Evolutionary conservation across 1,140 invertebrate species (phyloP).

Genomic region (Venustaconcha ellipsiformis): DNA sequence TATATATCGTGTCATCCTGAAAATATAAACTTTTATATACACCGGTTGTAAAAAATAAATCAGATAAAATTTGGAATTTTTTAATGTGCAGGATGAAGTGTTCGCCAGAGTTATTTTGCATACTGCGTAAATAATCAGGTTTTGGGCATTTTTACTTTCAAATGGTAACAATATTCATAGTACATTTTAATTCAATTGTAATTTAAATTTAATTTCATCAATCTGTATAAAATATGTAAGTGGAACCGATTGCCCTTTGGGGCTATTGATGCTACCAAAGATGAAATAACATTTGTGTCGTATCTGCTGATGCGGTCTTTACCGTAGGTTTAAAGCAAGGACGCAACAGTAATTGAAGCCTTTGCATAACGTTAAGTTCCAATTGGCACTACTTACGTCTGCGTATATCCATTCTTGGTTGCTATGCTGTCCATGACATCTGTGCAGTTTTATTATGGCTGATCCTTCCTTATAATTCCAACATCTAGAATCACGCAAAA

Average conservation of each 20-base stretch:
- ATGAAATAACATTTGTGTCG: background rate
- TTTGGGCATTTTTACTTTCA: background rate
- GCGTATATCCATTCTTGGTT: conserved; percentile 24
- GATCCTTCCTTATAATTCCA: conserved; percentile 11
- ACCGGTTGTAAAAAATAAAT: background rate
- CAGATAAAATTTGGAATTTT: background rate
- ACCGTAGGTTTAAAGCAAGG: background rate
- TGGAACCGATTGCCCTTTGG: background rate
- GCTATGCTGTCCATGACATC: conserved; percentile 18
- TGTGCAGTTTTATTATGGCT: conserved; percentile 1
- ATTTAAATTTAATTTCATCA: background rate
- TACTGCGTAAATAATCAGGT: background rate
- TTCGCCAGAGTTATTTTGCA: background rate
- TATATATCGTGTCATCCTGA: conserved; percentile 30
- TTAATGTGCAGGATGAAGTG: background rate
- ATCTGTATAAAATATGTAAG: background rate
- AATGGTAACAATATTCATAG: background rate
- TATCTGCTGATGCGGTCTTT: background rate
- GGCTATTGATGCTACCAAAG: background rate
- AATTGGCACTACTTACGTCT: conserved; percentile 1
- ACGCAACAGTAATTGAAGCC: background rate
- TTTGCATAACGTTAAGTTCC: too few relatives aligned
- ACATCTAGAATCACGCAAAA: conserved; percentile 22
- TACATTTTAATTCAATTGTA: too few relatives aligned
- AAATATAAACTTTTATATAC: background rate